A percentile compares a stretch with the other conserved stretches of the same genome.
Conservation (phyloP, 2,797 vertebrate species). For the Cryptoprocta ferox region DNA sequence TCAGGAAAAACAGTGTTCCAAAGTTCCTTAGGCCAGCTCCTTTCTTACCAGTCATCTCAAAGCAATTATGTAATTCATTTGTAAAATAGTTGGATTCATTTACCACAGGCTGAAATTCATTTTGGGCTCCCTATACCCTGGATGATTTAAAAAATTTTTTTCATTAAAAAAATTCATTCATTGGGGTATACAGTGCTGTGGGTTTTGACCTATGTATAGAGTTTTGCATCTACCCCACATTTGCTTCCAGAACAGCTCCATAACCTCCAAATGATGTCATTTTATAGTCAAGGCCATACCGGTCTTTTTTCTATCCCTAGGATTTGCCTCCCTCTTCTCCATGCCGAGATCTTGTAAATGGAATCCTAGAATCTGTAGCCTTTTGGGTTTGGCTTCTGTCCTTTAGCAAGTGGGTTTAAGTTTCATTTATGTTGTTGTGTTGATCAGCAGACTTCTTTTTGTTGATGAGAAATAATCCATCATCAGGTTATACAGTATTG, state of each 20-base stretch:
- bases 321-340: neutral
- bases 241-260: neutral
- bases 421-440: neutral
- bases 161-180: neutral
- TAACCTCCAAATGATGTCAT: neutral
- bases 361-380: neutral
- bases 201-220: neutral
- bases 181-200: neutral
- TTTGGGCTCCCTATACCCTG: neutral
- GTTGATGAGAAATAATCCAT: neutral
- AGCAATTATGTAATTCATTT: neutral
- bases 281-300: neutral
- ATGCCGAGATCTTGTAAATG: neutral
- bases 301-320: neutral
- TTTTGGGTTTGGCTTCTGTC: neutral
- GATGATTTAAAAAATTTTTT: neutral
- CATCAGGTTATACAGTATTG: neutral
- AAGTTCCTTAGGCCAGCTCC: neutral
- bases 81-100: neutral
- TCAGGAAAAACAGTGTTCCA: neutral
- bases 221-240: neutral
- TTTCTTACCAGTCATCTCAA: neutral
- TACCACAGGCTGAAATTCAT: neutral
- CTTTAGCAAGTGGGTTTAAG: neutral
- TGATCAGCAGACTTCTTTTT: neutral